A percentile compares a stretch with the other conserved stretches of the same genome.
These are phyloP conservation scores for Marmota monax DNA, from an alignment of 2,113 vertebrate genomes.

Conservation along the genomic window DNA sequence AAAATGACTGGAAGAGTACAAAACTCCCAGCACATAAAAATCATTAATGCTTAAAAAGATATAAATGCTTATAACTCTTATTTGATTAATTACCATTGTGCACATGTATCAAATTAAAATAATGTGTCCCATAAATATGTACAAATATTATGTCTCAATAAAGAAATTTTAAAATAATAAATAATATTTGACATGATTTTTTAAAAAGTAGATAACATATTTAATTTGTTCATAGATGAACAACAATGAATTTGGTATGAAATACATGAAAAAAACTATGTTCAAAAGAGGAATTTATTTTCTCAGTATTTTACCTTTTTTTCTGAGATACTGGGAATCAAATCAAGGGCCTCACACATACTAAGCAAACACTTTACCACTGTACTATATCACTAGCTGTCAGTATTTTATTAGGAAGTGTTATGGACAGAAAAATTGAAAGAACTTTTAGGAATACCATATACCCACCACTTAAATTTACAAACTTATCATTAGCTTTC, in stretches of 20 bases:
- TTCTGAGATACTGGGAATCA: background rate
- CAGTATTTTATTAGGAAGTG: slow-evolving; percentile 4
- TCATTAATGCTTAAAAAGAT: background rate
- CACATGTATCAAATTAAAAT: background rate
- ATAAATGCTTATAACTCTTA: background rate
- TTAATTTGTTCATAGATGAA: slow-evolving; percentile 25
- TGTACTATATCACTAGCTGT: too few relatives aligned
- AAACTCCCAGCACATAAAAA: background rate
- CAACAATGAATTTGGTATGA: background rate
- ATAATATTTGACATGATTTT: background rate
- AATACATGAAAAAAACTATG: slow-evolving; percentile 26
- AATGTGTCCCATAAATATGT: background rate
- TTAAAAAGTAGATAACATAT: background rate
- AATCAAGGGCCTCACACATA: too few relatives aligned
- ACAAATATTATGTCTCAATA: background rate
- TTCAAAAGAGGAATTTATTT: background rate
- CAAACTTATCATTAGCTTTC: slow-evolving; percentile 8
- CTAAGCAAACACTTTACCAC: too few relatives aligned
- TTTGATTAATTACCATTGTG: background rate
- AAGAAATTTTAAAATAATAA: background rate
- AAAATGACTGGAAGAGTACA: background rate
- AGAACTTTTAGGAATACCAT: background rate
- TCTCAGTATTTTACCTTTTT: background rate
- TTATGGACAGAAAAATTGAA: slow-evolving; percentile 25
- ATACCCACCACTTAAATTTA: background rate